Percentiles rank a stretch among this genome's conserved stretches.
phyloP scores from a whole-genome alignment of 2,113 vertebrate genomes.

The Marcusenius ussheri region DNA sequence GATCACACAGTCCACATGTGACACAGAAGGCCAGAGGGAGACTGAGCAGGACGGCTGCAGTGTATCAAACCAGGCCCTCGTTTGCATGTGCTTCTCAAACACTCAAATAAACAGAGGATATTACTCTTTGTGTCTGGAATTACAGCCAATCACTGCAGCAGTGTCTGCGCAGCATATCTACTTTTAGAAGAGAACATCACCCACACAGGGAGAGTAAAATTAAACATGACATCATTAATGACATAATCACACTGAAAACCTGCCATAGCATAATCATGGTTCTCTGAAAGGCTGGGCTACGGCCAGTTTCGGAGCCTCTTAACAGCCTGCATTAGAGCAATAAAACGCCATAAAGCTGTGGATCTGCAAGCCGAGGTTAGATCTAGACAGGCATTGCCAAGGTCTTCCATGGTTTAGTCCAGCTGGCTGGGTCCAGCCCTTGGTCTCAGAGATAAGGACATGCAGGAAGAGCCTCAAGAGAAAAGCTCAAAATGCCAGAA shows the following conservation, averaged over 20 bases:
- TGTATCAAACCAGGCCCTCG: not conserved
- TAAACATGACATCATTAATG: not conserved
- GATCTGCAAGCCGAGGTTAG: not conserved
- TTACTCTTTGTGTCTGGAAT: not conserved
- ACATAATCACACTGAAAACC: not conserved
- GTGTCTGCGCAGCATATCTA: not conserved
- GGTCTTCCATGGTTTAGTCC: not conserved
- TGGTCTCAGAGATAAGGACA: not conserved
- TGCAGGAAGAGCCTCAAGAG: not conserved
- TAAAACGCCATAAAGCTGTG: not conserved
- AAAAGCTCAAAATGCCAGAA: not conserved
- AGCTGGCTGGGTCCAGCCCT: not conserved
- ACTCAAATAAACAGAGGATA: not conserved
- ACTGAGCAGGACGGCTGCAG: not conserved
- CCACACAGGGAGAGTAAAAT: constrained; percentile 18
- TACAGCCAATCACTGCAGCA: not conserved
- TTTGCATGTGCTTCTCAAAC: not conserved
- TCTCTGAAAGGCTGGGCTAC: not conserved
- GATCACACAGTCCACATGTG: not conserved
- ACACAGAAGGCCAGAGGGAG: not conserved
- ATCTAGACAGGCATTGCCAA: not conserved
- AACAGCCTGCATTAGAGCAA: constrained; percentile 24
- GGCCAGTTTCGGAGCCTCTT: not conserved
- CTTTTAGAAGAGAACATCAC: constrained; percentile 18
- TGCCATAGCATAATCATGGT: not conserved